Evolutionary conservation across 2,888 invertebrate species (phyloP).

Genomic region (Orchesella flavescens): DNA sequence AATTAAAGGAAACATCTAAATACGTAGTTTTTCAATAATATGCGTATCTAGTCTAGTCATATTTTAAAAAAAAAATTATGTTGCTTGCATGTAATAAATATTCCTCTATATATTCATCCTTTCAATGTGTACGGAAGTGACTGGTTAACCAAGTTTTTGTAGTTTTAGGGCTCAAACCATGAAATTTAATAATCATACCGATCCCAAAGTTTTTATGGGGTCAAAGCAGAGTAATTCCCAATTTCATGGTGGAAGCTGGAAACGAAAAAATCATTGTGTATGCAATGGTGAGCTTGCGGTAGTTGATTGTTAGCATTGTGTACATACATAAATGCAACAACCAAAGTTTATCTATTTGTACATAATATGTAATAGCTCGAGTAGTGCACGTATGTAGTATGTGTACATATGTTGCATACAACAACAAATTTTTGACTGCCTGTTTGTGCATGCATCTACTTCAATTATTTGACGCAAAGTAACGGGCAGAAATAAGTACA

Average conservation of each 20-base stretch:
- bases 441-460: background rate
- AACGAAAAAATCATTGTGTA: constrained; percentile 20
- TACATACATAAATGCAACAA: constrained; percentile 5
- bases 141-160: constrained; percentile 17
- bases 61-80: no score
- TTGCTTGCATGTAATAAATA: background rate
- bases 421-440: no score
- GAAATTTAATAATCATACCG: constrained; percentile 32
- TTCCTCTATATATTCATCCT: background rate
- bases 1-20: background rate
- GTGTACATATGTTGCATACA: background rate
- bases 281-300: constrained; percentile 41
- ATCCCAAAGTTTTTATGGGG: constrained; percentile 20
- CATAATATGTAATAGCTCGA: background rate
- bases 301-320: constrained; percentile 38
- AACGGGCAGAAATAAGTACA: constrained; percentile 33
- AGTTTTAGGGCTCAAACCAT: constrained; percentile 11
- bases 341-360: constrained; percentile 2
- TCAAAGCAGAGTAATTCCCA: constrained; percentile 42
- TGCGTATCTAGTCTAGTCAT: no score
- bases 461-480: background rate
- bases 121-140: background rate
- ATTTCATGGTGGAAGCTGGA: constrained; percentile 52
- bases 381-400: no score
- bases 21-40: background rate